Evolutionary conservation across 2,113 vertebrate genomes (phyloP).

Genomic region (Oncorhynchus mykiss): DNA sequence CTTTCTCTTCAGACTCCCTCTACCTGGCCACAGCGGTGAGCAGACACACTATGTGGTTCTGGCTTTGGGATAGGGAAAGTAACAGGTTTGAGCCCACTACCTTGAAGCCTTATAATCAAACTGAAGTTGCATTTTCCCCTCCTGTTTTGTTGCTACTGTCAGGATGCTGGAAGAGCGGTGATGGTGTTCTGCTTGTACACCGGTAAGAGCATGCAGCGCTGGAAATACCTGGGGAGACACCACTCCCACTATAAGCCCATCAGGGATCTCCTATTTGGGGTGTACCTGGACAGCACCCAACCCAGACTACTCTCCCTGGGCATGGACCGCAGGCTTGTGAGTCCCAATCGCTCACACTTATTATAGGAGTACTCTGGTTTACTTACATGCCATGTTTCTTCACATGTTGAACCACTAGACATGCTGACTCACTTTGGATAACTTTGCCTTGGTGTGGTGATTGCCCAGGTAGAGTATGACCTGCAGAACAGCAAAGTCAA

Average conservation of each 20-base stretch:
- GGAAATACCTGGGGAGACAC: slow-evolving; percentile 83
- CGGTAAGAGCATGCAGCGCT: slow-evolving; percentile 48
- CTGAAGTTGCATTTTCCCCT: not conserved
- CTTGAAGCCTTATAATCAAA: not conserved
- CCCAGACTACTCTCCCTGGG: slow-evolving; percentile 90
- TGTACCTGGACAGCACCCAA: slow-evolving; percentile 75
- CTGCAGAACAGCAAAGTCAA: slow-evolving; percentile 69
- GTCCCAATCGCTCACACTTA: slow-evolving; percentile 46
- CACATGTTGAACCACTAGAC: not conserved
- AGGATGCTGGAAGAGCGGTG: slow-evolving; percentile 84
- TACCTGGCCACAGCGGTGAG: slow-evolving; percentile 91
- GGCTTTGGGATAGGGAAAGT: not conserved
- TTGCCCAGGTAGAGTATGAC: slow-evolving; percentile 87
- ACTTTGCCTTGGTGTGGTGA: slow-evolving; percentile 15
- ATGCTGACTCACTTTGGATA: not conserved
- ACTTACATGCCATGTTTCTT: not conserved
- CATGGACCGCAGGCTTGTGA: slow-evolving; percentile 83
- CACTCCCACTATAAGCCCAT: slow-evolving; percentile 86
- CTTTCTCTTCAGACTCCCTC: slow-evolving; percentile 84
- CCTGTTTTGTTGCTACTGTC: slow-evolving; percentile 3
- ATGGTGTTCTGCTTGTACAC: slow-evolving; percentile 72
- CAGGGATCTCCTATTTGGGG: slow-evolving; percentile 84
- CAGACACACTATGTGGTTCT: slow-evolving; percentile 1
- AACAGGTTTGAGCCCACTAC: not conserved
- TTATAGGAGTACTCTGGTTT: not conserved